Base-by-base conservation (phyloP, 2,797 vertebrate genomes). In the Fratercula arctica region DNA sequence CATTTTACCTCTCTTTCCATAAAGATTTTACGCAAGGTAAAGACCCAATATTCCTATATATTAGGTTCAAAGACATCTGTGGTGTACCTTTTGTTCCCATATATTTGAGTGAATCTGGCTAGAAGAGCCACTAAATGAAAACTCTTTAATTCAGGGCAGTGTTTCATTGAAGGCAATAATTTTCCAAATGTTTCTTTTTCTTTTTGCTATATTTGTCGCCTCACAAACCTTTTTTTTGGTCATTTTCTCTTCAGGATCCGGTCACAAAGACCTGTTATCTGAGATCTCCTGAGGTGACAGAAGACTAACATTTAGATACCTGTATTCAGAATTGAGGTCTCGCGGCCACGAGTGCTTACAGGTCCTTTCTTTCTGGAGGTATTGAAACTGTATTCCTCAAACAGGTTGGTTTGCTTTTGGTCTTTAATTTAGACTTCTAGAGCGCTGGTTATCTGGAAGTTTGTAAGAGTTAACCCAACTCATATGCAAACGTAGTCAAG, bases 261-360 rank as follows among this genome's bases (percentile, higher is more conserved):
- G 50, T 73, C 45, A 64, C 12, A 53, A 57, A 85, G 9, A 50
- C 7, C 9, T 57, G 26, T 59, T 82, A 53, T 29, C 7, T 82
- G 56, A 53, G 51, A 61, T 3, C 2, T 54, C 13, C 16, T 53
- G 46, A 60, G 18, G 17, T 45, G 68, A 60, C 17, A 76, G 51
- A 61, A 80, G 56, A 66, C 5, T 50, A 53, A 87, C 87, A 83
- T 76, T 46, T 48, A 74, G 23, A 21, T 73, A 45, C 33, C 25
- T 39, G 1, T 54, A 16, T 37, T 85, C 37, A 69, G n/a, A 93
- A 85, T 29, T 43, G 37, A 50, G 24, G 10, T 31, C 10, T 76
- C 26, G 2, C 0, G 3, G 14, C 37, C 37, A 53, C 6, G 18
- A 37, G 5, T n/a, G 14, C 25, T 63, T 63, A 67, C 25, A 82